Percentiles rank a stretch among this genome's conserved stretches.
Evolutionary conservation across 2,797 vertebrate genomes (phyloP).

Genomic region (Odontamblyopus rebecca): DNA sequence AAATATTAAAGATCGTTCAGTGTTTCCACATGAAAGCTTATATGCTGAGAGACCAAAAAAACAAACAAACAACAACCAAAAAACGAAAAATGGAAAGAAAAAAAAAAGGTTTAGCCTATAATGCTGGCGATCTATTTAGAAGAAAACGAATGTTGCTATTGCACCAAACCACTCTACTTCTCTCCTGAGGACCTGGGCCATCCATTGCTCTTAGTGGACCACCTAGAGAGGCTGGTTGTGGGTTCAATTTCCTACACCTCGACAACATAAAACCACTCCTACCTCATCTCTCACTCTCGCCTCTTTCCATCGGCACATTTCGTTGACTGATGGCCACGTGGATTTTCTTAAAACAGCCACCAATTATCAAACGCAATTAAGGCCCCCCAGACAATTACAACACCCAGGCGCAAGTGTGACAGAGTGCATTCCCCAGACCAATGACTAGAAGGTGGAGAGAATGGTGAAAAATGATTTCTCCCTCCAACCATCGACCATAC

Average conservation of each 20-base stretch:
- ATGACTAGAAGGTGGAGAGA: conserved; percentile 14
- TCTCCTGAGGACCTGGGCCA: conserved; percentile 35
- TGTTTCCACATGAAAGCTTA: no score
- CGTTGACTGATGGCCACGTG: conserved; percentile 68
- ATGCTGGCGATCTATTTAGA: conserved; percentile 29
- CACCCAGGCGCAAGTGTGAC: conserved; percentile 32
- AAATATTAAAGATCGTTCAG: no score
- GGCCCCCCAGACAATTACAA: conserved; percentile 58
- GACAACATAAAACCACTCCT: conserved; percentile 34
- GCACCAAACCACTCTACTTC: conserved; percentile 48
- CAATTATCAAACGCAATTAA: conserved; percentile 74
- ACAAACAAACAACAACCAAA: no score
- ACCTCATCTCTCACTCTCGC: conserved; percentile 12
- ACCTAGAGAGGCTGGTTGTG: conserved; percentile 45
- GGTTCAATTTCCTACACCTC: conserved; percentile 44
- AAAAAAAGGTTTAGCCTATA: no score
- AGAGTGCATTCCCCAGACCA: conserved; percentile 43
- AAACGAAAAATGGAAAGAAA: no score
- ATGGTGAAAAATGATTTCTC: conserved; percentile 47
- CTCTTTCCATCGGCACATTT: conserved; percentile 48
- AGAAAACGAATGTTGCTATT: conserved; percentile 43
- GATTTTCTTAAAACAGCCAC: conserved; percentile 71
- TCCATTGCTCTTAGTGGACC: conserved; percentile 53
- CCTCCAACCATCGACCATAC: conserved; percentile 31
- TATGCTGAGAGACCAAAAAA: no score